Evolutionary conservation across 2,888 invertebrate species (phyloP), one percentile per base, ranked within the genome.

Genomic region (Euclidia mi): DNA sequence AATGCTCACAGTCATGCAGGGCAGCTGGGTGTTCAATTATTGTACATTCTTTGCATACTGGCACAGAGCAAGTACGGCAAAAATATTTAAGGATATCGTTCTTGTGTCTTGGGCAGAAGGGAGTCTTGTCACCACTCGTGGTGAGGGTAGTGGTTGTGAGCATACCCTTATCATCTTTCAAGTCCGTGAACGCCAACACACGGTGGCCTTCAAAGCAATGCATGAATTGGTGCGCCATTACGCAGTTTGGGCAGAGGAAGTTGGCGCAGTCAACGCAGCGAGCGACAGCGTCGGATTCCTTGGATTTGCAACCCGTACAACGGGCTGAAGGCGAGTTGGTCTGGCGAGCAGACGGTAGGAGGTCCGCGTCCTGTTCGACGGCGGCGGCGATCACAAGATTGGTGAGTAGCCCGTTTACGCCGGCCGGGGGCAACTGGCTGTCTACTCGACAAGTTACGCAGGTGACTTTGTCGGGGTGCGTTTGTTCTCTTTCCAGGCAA

Each of bases 191-290:
- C 62, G 96, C 95, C 76, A 97, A 96, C 58, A 99, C 98, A 56
- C 98, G 96, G 92, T 99, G 99, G 65, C 98, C 99, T 89, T 99
- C 98, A 91, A 99, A 99, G 90, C 99, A 99, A 91, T 99, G 99
- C 99, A 99, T 99, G 90, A 98, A 99, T 94, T 99, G 98, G 94
- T 99, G 99, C 65, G 99, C 99, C 97, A 99, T 99, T 82, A 98
- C 98, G 96, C 99, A 99, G 90, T 99, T 98, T 57, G 98, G 97
- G 94, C 99, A 99, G 76, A 99, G 96, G 88, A 98, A 98, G 88
- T 98, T 98, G 83, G 98, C 98, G 93, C 99, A 99, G 91, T 99
- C 99, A 83, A 98, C 97, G 92, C 99, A 99, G 87, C 98, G 97
- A 62, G 99, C 99, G 55, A 99, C 98, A 42, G 99, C 99, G 96